Base-by-base conservation (phyloP, 2,797 vertebrate species). In the Gallinago stenura region DNA sequence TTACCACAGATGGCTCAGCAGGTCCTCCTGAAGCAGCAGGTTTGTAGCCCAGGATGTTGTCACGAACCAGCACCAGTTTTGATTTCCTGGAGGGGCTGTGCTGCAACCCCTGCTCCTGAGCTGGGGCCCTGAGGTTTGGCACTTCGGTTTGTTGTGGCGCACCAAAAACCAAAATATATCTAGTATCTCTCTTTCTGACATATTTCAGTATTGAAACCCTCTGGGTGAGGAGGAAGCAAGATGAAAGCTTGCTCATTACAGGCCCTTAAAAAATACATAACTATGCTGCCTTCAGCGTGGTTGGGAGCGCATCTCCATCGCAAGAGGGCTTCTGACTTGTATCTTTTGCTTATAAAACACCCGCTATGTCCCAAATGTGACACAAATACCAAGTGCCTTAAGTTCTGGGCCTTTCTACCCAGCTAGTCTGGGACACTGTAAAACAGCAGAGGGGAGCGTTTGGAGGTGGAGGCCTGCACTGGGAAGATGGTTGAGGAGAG, bases 361-460 rank as follows among this genome's bases (percentile, higher is more conserved):
- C 8, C 12, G 4, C 3, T 19, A 0, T 50, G 20, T 54, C 43
- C 43, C 15, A 16, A 51, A 53, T 28, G 24, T 1, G 15, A n/a
- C 4, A 11, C 41, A 90, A 64, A 65, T 33, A 20, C 0, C 0
- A 7, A 62, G 48, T 78, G 28, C 15, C 26, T 33, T 61, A n/a
- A 57, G 33, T 78, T 65, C 57, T 76, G 30, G 1, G 16, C 5
- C 9, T 50, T 61, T 76, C 73, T 78, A 37, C 6, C 43, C 37
- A n/a, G 53, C 12, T 57, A 41, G 14, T 51, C 39, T 33, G 20
- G 17, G n/a, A 7, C 50, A 39, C 28, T 46, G 9, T 31, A 66
- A 76, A 81, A 10, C 31, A 22, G 25, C 33, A 35, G 33, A 61
- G 51, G 73, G 5, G 31, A 56, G n/a, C 6, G 5, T 71, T 56